A percentile compares a stretch with the other conserved stretches of the same genome.
These are phyloP conservation scores for Forbesichthys papilliferus DNA, from an alignment of 2,113 vertebrate species.

Conservation along the genomic window DNA sequence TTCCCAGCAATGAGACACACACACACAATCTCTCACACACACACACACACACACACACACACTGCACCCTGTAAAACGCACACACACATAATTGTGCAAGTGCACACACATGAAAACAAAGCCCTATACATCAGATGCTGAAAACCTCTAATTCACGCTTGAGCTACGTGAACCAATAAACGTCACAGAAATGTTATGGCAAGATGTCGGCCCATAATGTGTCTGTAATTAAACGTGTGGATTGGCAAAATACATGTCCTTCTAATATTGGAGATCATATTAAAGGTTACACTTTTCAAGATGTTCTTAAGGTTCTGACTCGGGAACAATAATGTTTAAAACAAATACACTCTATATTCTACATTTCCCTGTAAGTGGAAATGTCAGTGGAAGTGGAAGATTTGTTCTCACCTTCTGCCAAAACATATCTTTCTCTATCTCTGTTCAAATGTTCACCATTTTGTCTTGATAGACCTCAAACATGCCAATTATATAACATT, in stretches of 20 bases:
- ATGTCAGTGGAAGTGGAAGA: background rate
- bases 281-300: background rate
- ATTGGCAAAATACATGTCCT: background rate
- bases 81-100: slow-evolving; percentile 16
- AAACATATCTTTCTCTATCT: background rate
- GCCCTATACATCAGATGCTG: background rate
- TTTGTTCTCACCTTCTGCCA: background rate
- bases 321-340: too few species aligned
- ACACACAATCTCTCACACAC: slow-evolving; percentile 11
- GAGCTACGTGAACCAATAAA: slow-evolving; percentile 20
- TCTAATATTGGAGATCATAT: background rate
- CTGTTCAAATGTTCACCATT: too few species aligned
- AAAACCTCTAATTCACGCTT: slow-evolving; percentile 26
- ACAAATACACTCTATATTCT: background rate
- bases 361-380: too few species aligned
- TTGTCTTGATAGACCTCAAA: too few species aligned
- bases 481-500: too few species aligned
- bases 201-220: background rate
- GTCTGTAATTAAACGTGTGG: background rate
- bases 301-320: background rate
- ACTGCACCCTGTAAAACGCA: slow-evolving; percentile 38
- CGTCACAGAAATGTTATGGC: background rate
- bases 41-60: slow-evolving; percentile 7
- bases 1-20: slow-evolving; percentile 59
- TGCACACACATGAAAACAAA: slow-evolving; percentile 11